Evolutionary conservation across 1,140 invertebrate genomes (phyloP).

Genomic region (Eciton burchellii): DNA sequence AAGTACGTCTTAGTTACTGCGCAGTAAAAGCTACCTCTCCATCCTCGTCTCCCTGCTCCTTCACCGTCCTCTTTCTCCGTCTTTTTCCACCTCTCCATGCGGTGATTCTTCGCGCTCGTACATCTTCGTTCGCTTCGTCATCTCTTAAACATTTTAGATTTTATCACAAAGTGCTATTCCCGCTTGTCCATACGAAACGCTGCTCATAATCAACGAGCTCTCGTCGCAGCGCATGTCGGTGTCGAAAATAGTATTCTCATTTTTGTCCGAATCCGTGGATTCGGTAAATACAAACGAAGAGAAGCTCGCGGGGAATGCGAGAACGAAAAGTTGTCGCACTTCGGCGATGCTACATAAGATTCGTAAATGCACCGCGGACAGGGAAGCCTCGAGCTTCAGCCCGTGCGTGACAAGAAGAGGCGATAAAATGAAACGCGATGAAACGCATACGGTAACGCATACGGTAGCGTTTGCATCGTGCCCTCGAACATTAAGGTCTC

Average conservation of each 20-base stretch:
- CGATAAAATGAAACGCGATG: too few species aligned
- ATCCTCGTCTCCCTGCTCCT: slow-evolving; percentile 13
- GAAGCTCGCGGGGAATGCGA: not conserved
- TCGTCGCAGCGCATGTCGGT: slow-evolving; percentile 34
- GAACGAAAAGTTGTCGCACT: not conserved
- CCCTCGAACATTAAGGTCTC: too few species aligned
- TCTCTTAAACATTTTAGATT: slow-evolving; percentile 73
- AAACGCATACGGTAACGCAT: too few species aligned
- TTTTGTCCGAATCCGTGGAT: slow-evolving; percentile 35
- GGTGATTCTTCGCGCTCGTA: slow-evolving; percentile 67
- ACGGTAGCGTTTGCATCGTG: too few species aligned
- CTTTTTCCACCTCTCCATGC: slow-evolving; percentile 10
- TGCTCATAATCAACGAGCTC: slow-evolving; percentile 53
- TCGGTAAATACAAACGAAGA: slow-evolving; percentile 9
- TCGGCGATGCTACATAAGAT: not conserved
- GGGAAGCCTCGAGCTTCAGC: not conserved
- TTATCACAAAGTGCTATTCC: slow-evolving; percentile 56
- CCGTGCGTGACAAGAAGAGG: too few species aligned
- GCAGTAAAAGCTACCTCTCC: slow-evolving; percentile 64
- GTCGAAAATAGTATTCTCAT: slow-evolving; percentile 47
- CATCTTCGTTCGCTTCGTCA: slow-evolving; percentile 72
- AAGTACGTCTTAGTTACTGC: slow-evolving; percentile 78
- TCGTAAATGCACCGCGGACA: not conserved
- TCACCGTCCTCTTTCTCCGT: not conserved
- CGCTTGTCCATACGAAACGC: slow-evolving; percentile 29